Evolutionary conservation across 2,888 invertebrate genomes (phyloP).

Genomic region (Cantharis rustica): DNA sequence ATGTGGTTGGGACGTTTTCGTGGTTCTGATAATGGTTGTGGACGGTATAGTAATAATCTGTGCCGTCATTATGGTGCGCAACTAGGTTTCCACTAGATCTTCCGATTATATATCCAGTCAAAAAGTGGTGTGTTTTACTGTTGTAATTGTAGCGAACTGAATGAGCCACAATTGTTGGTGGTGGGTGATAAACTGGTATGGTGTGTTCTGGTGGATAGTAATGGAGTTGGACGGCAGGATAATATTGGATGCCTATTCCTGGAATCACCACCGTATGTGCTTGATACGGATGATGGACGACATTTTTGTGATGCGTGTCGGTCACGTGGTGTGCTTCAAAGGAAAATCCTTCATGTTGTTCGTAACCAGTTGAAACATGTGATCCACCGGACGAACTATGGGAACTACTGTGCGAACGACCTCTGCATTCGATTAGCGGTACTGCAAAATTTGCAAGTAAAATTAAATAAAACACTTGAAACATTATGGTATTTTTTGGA

Average conservation of each 20-base stretch:
- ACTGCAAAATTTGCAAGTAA: not conserved
- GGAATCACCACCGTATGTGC: slow-evolving; percentile 7
- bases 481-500: not conserved
- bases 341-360: too few species aligned
- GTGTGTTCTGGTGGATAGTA: slow-evolving; percentile 5
- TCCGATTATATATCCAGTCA: slow-evolving; percentile 19
- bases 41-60: slow-evolving; percentile 38
- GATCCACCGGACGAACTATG: too few species aligned
- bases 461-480: not conserved
- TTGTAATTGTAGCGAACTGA: slow-evolving; percentile 1
- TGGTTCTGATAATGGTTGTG: slow-evolving; percentile 49
- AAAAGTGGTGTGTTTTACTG: slow-evolving; percentile 10
- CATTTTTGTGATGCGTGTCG: not conserved
- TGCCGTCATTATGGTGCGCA: not conserved
- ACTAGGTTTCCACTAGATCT: not conserved
- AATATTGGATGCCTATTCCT: slow-evolving; percentile 9
- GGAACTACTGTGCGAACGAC: not conserved
- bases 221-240: slow-evolving; percentile 12
- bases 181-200: slow-evolving; percentile 12
- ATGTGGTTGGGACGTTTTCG: slow-evolving; percentile 36
- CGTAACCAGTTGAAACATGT: too few species aligned
- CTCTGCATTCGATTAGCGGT: not conserved
- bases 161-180: not conserved
- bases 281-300: slow-evolving; percentile 13
- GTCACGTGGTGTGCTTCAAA: not conserved